phyloP scores from a whole-genome alignment of 2,113 vertebrate genomes.

The Saguinus midas region DNA sequence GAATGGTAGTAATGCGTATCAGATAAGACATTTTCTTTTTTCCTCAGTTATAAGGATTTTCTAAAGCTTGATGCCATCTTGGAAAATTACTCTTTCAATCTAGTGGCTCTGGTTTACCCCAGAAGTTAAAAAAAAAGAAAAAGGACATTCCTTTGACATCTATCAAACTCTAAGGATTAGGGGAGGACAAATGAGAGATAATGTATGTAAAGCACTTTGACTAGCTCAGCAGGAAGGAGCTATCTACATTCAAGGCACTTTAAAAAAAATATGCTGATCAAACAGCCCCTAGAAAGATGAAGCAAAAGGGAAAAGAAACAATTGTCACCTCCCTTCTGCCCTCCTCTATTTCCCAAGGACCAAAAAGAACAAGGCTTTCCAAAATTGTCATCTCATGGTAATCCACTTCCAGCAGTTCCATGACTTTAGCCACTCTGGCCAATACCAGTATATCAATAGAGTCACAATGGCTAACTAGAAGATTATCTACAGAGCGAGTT shows the following conservation, averaged over 20 bases:
- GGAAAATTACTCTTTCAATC: background rate
- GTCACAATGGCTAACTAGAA: background rate
- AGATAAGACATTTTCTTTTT: background rate
- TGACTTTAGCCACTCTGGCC: background rate
- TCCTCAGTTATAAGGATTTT: background rate
- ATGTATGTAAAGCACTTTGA: conserved; percentile 65
- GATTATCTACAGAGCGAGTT: background rate
- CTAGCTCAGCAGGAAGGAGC: conserved; percentile 56
- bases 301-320: conserved; percentile 24
- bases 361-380: background rate
- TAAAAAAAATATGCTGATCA: conserved; percentile 60
- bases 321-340: background rate
- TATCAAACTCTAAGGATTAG: conserved; percentile 53
- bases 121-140: background rate
- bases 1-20: background rate
- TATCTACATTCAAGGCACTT: conserved; percentile 57
- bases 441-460: background rate
- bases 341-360: background rate
- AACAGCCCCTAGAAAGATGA: conserved; percentile 20
- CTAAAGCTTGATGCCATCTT: background rate
- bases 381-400: background rate
- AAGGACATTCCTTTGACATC: conserved; percentile 39
- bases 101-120: background rate
- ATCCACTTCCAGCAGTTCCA: background rate
- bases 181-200: conserved; percentile 64